Conservation (phyloP, 2,888 invertebrate genomes). For the Tenthredo mesomela region DNA sequence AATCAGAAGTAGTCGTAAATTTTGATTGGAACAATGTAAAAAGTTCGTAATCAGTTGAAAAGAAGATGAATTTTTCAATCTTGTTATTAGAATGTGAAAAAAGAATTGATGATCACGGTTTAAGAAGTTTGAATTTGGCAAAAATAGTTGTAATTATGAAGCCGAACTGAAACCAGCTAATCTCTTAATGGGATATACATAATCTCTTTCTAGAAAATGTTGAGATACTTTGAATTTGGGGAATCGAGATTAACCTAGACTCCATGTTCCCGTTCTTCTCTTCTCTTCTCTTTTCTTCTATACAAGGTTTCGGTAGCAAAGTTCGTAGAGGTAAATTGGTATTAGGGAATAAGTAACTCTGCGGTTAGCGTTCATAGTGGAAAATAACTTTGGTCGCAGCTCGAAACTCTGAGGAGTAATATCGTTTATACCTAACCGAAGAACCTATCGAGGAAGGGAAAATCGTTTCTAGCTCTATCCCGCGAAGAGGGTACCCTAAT, state of each 20-base stretch:
- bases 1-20: too few species aligned
- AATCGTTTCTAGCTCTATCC: conserved; percentile 17
- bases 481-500: conserved; percentile 18
- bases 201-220: not conserved
- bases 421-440: conserved; percentile 17
- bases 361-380: conserved; percentile 28
- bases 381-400: conserved; percentile 30
- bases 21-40: not conserved
- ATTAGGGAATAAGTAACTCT: conserved; percentile 31
- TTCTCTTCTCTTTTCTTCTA: not conserved
- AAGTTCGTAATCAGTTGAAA: not conserved
- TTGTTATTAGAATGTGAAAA: not conserved
- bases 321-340: conserved; percentile 7
- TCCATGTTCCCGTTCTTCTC: not conserved
- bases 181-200: not conserved
- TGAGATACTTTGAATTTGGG: not conserved
- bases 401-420: conserved; percentile 25
- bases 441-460: conserved; percentile 10
- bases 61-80: not conserved
- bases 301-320: not conserved
- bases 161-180: not conserved
- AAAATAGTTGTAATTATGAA: not conserved
- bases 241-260: not conserved
- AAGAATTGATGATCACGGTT: not conserved
- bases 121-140: not conserved